Base-by-base conservation (phyloP, 2,797 vertebrate species). In the Mus spretus region DNA sequence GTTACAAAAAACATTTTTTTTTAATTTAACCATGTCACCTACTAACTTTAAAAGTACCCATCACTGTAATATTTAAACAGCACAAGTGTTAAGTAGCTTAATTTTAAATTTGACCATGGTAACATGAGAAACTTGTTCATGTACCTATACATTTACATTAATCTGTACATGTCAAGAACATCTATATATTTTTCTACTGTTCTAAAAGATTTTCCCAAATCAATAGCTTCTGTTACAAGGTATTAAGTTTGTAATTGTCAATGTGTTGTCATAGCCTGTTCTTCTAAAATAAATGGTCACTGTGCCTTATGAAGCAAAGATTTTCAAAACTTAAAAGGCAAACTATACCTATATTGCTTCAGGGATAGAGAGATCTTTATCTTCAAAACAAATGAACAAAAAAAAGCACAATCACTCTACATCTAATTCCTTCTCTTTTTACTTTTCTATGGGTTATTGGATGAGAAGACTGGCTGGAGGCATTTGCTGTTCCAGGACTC, bases 281-380 rank as follows among this genome's bases (percentile, higher is more conserved):
- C 14, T 5, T 67, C 44, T 50, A 44, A 40, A 87, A 87, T 82
- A 77, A 61, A 83, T 55, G 31, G 9, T 50, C 40, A 31, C 67
- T 47, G 2, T 82, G 83, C 40, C 28, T 81, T 86, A 40, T n/a
- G 44, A 89, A 89, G 40, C 26, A 91, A 63, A 65, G 9, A 31
- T 79, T 89, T 74, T 34, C 84, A 37, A 78, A 72, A 93, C 37
- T 63, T 72, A 84, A 83, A 90, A 93, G 63, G 28, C 19, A 85
- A 79, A 65, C 24, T 89, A 40, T 61, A 67, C 6, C 59, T 89
- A 80, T 37, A 63, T 79, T 90, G 44, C 53, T 37, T 59, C 61
- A 57, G 47, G 53, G 31, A 59, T 17, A 77, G 65, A 81, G 8
- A 44, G 7, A 12, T 84, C 47, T 67, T 31, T 15, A 74, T 17